phyloP scores from a whole-genome alignment of 2,888 invertebrate species.

The Erebia epiphron region DNA sequence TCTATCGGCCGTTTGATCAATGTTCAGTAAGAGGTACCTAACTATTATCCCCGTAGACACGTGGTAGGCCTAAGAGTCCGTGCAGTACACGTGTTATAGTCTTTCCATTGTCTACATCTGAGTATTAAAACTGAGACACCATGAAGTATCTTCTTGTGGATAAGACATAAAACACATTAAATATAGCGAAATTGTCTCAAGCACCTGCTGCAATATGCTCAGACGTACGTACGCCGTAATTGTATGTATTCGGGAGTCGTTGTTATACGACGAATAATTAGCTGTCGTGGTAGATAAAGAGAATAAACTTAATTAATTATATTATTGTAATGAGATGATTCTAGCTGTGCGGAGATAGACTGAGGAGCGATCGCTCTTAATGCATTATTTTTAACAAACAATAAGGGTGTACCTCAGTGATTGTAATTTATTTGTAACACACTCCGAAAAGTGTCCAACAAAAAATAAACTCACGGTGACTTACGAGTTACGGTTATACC shows the following conservation, averaged over 20 bases:
- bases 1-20: conserved; percentile 30
- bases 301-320: conserved; percentile 8
- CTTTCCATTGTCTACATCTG: conserved; percentile 18
- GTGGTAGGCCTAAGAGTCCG: conserved; percentile 40
- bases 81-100: conserved; percentile 9
- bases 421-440: not conserved
- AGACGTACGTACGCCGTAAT: not conserved
- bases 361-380: conserved; percentile 38
- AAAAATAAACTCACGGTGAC: not conserved
- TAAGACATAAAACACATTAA: conserved; percentile 48
- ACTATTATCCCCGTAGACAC: conserved; percentile 26
- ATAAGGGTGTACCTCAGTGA: not conserved
- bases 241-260: conserved; percentile 11
- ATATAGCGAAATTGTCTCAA: conserved; percentile 23
- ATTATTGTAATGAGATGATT: conserved; percentile 19
- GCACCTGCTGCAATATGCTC: conserved; percentile 11
- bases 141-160: conserved; percentile 44
- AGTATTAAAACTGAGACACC: conserved; percentile 13
- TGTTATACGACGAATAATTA: conserved; percentile 17
- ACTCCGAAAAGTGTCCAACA: not conserved
- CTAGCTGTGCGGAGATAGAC: conserved; percentile 33
- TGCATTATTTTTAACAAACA: conserved; percentile 29
- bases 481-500: no score
- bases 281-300: conserved; percentile 29
- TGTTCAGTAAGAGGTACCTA: conserved; percentile 1